Evolutionary conservation across 1,140 invertebrate species (phyloP).

Genomic region (Brachionus rotundiformis): DNA sequence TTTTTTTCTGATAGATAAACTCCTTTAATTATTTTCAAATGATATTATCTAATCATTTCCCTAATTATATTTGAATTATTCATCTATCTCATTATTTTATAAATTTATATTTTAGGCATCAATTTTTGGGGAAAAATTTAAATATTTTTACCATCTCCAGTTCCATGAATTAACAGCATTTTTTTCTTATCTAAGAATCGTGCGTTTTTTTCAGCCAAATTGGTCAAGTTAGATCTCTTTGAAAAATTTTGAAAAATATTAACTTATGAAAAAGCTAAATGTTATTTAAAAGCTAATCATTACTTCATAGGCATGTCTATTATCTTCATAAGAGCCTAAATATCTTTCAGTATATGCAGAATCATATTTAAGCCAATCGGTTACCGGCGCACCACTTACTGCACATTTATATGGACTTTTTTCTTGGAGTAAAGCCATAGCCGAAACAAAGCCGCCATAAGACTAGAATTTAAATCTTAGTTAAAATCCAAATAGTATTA

Average conservation of each 20-base stretch:
- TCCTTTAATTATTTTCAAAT: no score
- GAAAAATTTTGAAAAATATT: background rate
- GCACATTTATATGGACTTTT: conserved; percentile 45
- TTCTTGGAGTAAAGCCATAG: conserved; percentile 23
- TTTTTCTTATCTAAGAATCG: conserved; percentile 8
- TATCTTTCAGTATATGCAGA: conserved; percentile 40
- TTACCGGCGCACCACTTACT: conserved; percentile 36
- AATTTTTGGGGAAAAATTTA: background rate
- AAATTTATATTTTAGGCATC: background rate
- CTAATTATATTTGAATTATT: background rate
- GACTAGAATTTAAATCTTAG: conserved; percentile 41
- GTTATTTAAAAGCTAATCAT: background rate
- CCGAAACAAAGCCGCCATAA: conserved; percentile 42
- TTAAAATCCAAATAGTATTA: no score
- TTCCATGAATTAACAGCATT: conserved; percentile 46
- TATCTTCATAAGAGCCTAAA: conserved; percentile 3
- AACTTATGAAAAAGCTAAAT: no score
- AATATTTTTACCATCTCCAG: conserved; percentile 34
- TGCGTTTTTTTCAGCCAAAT: background rate
- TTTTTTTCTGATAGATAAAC: background rate
- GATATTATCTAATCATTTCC: background rate
- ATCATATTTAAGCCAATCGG: conserved; percentile 50
- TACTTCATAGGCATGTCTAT: conserved; percentile 45
- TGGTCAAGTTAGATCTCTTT: conserved; percentile 26
- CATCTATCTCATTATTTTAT: background rate